Evolutionary conservation across 2,797 vertebrate genomes (phyloP), one percentile per base, ranked within the genome.

Genomic region (Octomys mimax): DNA sequence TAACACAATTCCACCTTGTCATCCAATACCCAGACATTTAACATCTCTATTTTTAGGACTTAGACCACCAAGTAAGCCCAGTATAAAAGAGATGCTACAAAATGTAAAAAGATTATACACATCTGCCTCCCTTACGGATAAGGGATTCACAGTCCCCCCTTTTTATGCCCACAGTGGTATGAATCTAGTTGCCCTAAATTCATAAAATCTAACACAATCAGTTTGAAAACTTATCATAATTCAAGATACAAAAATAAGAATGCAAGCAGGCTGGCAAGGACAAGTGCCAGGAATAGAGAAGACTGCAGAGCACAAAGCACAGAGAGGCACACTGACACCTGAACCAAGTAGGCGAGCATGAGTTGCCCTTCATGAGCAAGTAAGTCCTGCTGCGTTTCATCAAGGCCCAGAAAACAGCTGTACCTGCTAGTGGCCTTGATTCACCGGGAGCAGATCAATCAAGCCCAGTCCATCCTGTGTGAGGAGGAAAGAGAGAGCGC

Each of bases 281-380:
- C 68, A 77, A 87, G 7, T 49, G 49, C 64, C 54, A 75, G 42
- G 4, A 18, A 68, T 7, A 18, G 33, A 68, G 26, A 83, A 84
- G 73, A 22, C 6, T 33, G 42, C 33, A 70, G 21, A 54, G 9
- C 26, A 42, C 6, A 16, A 33, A 64, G 73, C 2, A 0, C 70
- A 89, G 39, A 36, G 28, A 28, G 64, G 1, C 36, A 42, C 7
- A 9, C 12, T 7, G 78, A 88, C 70, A 11, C n/a, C 3, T n/a
- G 57, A 70, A 36, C 0, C 1, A 6, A 0, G 1, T 0, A 3
- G 8, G 7, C 19, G 57, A 94, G 83, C 75, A 36, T n/a, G 26
- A 73, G 4, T 1, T 13, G 18, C 42, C 93, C 68, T 96, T 75
- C 22, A 0, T 36, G 26, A 90, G 14, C 81, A 77, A 21, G 1